Base-by-base conservation (phyloP, 2,888 invertebrate species). In the Drosophila incognita region DNA sequence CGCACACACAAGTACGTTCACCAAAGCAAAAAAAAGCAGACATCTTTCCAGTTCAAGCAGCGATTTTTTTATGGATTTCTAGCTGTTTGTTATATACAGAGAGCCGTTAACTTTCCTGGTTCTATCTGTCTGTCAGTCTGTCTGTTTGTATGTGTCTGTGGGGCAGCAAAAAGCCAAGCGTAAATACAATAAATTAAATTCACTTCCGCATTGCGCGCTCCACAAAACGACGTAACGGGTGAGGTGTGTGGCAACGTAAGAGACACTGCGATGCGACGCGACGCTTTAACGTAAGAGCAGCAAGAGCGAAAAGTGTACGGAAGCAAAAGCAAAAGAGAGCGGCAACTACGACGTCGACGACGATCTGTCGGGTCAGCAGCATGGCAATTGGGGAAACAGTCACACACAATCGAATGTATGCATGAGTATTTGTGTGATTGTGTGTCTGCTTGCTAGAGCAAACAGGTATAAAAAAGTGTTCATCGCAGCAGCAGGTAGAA, bases 121-220 rank as follows among this genome's bases (percentile, higher is more conserved):
- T 87, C 83, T 82, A 60, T 62, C 53, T 58, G 40, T 68, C 33
- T 46, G 52, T 81, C 69, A 70, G 64, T 75, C 48, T 35, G 46
- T 60, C 36, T 64, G 71, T 38, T 33, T 27, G 54, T 18, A 15
- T 57, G 21, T 58, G 72, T 74, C 74, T 79, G 67, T 78, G 74
- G 69, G 69, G 72, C 69, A 76, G 82, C 77, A 74, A 74, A 58
- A 77, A 71, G 52, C 79, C 76, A 74, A 78, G 79, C 87, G 89
- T 88, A 89, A 91, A 90, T 87, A 87, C 87, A 91, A 91, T 91
- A 92, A 92, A 92, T 92, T 92, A 92, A 92, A 92, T 92, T 93
- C 92, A 93, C 93, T 93, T 93, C 93, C 93, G 93, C 93, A 93
- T 93, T 93, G 93, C 24, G 46, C 46, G 46, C 92, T 93, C 91